Percentiles rank a stretch among this genome's conserved stretches.
Evolutionary conservation across 2,888 invertebrate species (phyloP).

Genomic region (Lepeophtheirus nordmannii): DNA sequence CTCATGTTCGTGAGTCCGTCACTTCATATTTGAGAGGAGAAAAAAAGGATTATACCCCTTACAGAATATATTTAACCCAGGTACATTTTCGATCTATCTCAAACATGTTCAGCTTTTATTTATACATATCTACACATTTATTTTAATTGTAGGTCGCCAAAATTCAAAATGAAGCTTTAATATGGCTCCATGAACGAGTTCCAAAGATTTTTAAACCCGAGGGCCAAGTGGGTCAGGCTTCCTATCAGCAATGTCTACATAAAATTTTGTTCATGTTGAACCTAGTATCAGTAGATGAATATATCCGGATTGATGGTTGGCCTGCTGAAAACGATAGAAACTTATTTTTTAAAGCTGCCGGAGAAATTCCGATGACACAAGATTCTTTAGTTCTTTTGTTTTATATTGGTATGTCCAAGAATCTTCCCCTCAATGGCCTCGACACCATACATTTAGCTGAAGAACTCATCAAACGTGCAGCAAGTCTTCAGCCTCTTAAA

Average conservation of each 20-base stretch:
- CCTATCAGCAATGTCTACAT: conserved; percentile 58
- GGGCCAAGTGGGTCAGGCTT: conserved; percentile 46
- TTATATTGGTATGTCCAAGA: conserved; percentile 58
- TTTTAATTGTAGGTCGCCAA: conserved; percentile 39
- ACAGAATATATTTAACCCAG: conserved; percentile 11
- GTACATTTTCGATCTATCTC: not conserved
- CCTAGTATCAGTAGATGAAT: conserved; percentile 27
- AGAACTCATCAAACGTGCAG: conserved; percentile 65
- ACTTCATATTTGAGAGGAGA: conserved; percentile 34
- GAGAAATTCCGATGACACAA: conserved; percentile 72
- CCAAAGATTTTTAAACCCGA: conserved; percentile 47
- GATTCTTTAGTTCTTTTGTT: conserved; percentile 65
- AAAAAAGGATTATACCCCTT: conserved; percentile 30
- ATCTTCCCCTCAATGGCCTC: conserved; percentile 29
- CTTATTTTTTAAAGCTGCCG: conserved; percentile 57
- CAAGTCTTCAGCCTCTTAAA: conserved; percentile 45
- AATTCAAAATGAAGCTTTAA: conserved; percentile 69
- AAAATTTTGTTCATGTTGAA: conserved; percentile 28
- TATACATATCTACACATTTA: conserved; percentile 25
- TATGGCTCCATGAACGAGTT: conserved; percentile 72
- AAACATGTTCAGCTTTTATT: not conserved
- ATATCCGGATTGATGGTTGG: conserved; percentile 49
- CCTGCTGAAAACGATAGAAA: conserved; percentile 76
- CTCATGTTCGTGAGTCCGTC: conserved; percentile 53
- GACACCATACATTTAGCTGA: conserved; percentile 76